phyloP scores from a whole-genome alignment of 2,113 vertebrate species.

The Alosa alosa region DNA sequence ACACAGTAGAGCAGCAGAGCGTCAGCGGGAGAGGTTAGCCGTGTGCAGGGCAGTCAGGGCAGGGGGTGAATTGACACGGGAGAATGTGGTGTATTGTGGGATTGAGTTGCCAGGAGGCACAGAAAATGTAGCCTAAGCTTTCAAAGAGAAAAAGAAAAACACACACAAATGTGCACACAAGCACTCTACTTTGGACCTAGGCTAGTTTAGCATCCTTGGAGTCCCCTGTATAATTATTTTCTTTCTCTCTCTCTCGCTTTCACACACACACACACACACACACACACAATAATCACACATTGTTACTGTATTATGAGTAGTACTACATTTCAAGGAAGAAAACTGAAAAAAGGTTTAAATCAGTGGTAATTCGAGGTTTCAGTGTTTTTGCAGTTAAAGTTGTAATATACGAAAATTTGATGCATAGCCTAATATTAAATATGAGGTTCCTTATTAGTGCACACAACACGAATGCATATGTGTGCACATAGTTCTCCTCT shows the following conservation, averaged over 20 bases:
- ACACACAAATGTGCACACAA: neutral
- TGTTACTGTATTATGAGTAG: neutral
- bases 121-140: neutral
- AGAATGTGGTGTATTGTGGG: neutral
- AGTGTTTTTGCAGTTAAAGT: neutral
- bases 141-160: neutral
- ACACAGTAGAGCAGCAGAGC: neutral
- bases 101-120: neutral
- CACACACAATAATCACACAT: neutral
- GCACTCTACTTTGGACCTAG: neutral
- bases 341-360: neutral
- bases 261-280: neutral
- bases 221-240: neutral
- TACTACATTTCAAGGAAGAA: neutral
- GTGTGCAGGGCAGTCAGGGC: neutral
- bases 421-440: no score
- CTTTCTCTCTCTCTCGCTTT: neutral
- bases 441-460: neutral
- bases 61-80: neutral
- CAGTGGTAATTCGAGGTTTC: neutral
- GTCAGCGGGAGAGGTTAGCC: neutral
- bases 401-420: neutral
- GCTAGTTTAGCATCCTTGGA: neutral
- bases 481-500: neutral
- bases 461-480: neutral